phyloP scores from a whole-genome alignment of 2,113 vertebrate species.

The Protobothrops mucrosquamatus region DNA sequence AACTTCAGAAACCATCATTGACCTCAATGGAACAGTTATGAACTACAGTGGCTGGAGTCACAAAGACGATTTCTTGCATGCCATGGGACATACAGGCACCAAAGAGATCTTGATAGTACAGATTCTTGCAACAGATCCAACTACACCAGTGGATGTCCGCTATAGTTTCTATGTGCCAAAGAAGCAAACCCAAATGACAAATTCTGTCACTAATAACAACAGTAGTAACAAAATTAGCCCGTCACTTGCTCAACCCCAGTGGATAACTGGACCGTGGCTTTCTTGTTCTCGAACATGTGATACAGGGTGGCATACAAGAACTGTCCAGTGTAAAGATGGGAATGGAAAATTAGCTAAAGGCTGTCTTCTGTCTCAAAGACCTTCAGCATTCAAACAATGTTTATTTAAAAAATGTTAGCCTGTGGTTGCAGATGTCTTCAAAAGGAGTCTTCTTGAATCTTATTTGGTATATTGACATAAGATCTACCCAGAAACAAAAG shows the following conservation, averaged over 20 bases:
- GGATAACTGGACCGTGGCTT: conserved; percentile 91
- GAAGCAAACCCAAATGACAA: conserved; percentile 58
- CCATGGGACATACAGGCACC: conserved; percentile 88
- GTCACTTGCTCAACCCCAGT: conserved; percentile 71
- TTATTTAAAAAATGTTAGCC: conserved; percentile 89
- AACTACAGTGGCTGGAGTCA: conserved; percentile 99
- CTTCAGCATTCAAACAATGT: conserved; percentile 94
- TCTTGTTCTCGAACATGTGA: conserved; percentile 94
- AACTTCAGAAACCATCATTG: conserved; percentile 91
- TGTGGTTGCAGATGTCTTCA: conserved; percentile 43
- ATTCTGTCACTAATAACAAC: conserved; percentile 55
- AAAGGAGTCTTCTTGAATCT: conserved; percentile 36
- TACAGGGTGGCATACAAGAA: conserved; percentile 96
- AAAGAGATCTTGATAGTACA: conserved; percentile 85
- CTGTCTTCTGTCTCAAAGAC: conserved; percentile 81
- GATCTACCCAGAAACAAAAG: conserved; percentile 47
- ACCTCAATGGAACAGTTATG: conserved; percentile 89
- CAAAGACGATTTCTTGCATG: conserved; percentile 87
- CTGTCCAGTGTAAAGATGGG: conserved; percentile 91
- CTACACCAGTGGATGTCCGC: conserved; percentile 86
- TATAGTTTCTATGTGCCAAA: conserved; percentile 93
- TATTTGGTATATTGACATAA: conserved; percentile 37
- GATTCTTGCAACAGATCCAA: conserved; percentile 90
- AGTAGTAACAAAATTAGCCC: conserved; percentile 56
- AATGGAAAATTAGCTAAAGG: conserved; percentile 86